A percentile compares a stretch with the other conserved stretches of the same genome.
phyloP scores from a whole-genome alignment of 2,888 invertebrate species.

The Pardosa pseudoannulata region DNA sequence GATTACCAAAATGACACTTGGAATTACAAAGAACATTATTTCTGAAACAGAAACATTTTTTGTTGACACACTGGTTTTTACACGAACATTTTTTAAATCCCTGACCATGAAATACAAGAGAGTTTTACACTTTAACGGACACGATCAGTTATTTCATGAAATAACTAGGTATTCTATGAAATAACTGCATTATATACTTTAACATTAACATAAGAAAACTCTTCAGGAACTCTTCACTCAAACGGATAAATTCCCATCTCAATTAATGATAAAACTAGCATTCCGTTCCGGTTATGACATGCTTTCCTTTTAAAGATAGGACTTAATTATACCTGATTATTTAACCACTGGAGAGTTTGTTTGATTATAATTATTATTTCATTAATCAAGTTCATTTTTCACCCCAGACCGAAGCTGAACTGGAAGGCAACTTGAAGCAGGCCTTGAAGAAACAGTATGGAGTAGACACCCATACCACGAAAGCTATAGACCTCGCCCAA shows the following conservation, averaged over 20 bases:
- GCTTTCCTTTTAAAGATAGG: too few relatives aligned
- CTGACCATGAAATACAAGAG: slow-evolving; percentile 62
- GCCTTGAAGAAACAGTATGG: slow-evolving; percentile 78
- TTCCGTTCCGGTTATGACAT: too few relatives aligned
- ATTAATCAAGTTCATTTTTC: neutral
- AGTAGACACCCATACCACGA: slow-evolving; percentile 77
- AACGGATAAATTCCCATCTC: too few relatives aligned
- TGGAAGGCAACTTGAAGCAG: slow-evolving; percentile 77
- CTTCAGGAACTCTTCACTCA: too few relatives aligned
- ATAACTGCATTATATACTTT: too few relatives aligned
- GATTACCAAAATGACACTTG: slow-evolving; percentile 46
- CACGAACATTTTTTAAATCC: too few relatives aligned
- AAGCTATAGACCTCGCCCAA: slow-evolving; percentile 78
- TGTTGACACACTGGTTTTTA: too few relatives aligned
- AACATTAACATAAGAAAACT: too few relatives aligned
- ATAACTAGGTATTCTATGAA: slow-evolving; percentile 66
- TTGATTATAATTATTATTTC: too few relatives aligned
- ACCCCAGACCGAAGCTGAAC: slow-evolving; percentile 73
- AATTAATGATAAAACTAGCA: too few relatives aligned
- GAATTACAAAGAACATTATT: slow-evolving; percentile 28
- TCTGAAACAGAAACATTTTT: slow-evolving; percentile 60
- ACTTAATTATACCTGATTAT: too few relatives aligned
- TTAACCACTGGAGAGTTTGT: too few relatives aligned
- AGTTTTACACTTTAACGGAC: slow-evolving; percentile 68
- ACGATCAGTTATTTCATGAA: slow-evolving; percentile 66